Evolutionary conservation across 2,888 invertebrate species (phyloP).

Genomic region (Drosophila affinis): DNA sequence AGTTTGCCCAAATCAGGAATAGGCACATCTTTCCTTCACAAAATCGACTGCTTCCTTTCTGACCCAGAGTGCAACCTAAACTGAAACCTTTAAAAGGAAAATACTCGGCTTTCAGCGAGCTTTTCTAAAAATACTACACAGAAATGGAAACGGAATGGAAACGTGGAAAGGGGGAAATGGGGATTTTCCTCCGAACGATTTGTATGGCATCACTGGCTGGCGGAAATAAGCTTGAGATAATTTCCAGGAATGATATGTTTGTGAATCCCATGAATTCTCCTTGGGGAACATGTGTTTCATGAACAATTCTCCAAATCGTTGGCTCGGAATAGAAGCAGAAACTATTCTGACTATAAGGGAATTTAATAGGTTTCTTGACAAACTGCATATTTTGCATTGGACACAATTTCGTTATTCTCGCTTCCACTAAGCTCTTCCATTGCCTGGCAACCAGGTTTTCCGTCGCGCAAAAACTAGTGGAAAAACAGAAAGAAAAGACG

Average conservation of each 20-base stretch:
- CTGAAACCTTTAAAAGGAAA: slow-evolving; percentile 34
- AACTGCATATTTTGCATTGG: neutral
- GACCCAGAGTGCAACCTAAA: slow-evolving; percentile 14
- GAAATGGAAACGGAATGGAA: neutral
- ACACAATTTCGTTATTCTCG: slow-evolving; percentile 9
- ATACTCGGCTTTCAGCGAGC: neutral
- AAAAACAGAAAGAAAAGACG: slow-evolving; percentile 20
- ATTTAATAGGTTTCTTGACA: neutral
- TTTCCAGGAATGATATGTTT: neutral
- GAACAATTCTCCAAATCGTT: no score
- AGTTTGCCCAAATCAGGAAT: slow-evolving; percentile 44
- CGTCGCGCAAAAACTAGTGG: slow-evolving; percentile 27
- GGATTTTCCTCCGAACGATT: neutral
- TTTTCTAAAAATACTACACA: slow-evolving; percentile 13
- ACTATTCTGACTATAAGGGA: neutral
- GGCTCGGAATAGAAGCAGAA: neutral
- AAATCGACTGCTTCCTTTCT: neutral
- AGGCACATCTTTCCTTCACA: slow-evolving; percentile 52
- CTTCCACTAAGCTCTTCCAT: neutral
- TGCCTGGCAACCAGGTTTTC: slow-evolving; percentile 17
- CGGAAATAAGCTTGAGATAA: neutral
- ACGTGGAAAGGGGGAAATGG: neutral
- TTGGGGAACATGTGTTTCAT: neutral
- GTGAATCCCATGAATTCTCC: neutral
- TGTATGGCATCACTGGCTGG: neutral